phyloP scores from a whole-genome alignment of 2,113 vertebrate species.

The Oreochromis spilurus region DNA sequence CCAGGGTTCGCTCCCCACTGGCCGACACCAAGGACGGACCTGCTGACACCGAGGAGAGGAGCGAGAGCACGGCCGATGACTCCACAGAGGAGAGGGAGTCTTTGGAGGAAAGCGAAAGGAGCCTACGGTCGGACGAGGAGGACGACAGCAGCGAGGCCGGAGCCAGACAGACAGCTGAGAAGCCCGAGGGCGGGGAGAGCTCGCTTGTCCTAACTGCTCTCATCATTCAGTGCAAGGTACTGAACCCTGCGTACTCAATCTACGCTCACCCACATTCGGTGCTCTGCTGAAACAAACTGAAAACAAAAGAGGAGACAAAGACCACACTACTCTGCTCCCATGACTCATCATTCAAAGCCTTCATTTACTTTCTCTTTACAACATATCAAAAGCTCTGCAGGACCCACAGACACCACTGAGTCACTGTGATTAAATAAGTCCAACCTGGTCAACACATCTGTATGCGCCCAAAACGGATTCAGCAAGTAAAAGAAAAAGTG shows the following conservation, averaged over 20 bases:
- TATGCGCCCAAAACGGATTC: not conserved
- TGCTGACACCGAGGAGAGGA: constrained; percentile 65
- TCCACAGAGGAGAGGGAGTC: constrained; percentile 75
- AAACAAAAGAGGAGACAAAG: not conserved
- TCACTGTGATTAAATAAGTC: not conserved
- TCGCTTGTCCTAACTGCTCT: constrained; percentile 59
- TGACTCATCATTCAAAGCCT: constrained; percentile 31
- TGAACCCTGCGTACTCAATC: not conserved
- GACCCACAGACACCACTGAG: constrained; percentile 5
- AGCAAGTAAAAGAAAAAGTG: not conserved
- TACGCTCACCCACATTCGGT: not conserved
- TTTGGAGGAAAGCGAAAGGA: constrained; percentile 75
- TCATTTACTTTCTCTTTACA: not conserved
- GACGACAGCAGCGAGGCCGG: constrained; percentile 58
- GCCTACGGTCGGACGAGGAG: constrained; percentile 74
- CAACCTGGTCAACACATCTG: not conserved
- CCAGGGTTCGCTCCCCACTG: constrained; percentile 71
- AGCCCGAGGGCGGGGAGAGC: constrained; percentile 27
- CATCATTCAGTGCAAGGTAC: constrained; percentile 86
- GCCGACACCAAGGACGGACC: constrained; percentile 68
- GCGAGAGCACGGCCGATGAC: constrained; percentile 74
- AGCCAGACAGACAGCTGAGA: constrained; percentile 45
- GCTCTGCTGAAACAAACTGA: not conserved
- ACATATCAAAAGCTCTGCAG: constrained; percentile 4
- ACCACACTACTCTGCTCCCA: not conserved